Base-by-base conservation (phyloP, 2,797 vertebrate species). In the Trachops cirrhosus region DNA sequence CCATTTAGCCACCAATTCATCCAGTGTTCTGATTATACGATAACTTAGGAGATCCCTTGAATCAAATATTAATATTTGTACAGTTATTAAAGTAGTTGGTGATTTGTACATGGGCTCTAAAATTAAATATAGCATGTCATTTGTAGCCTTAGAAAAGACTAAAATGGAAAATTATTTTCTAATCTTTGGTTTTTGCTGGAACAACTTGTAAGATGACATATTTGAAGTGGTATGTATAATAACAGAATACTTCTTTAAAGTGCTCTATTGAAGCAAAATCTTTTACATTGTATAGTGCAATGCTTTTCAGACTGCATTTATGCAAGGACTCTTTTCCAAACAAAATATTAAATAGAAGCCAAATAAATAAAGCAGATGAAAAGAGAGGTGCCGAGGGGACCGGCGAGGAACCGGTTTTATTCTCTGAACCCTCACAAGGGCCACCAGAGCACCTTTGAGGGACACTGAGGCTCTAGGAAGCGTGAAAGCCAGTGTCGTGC, bases 21-120 rank as follows among this genome's bases (percentile, higher is more conserved):
- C 96, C 97, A 97, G 92, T 97, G 89, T 98, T 97, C 95, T 97
- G 97, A 98, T 96, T 97, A 97, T 98, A 97, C 97, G 95, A 74
- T 97, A 97, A 97, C 97, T 97, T 96, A 97, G 91, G 93, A 93
- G 94, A 97, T 96, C 96, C 97, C 96, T 94, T 97, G 97, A 98
- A 98, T 98, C 98, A 98, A 98, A 98, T 98, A 98, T 98, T 98
- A 98, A 98, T 98, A 97, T 98, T 98, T 98, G 97, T 98, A 95
- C 97, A 98, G 97, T 98, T 98, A 98, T 98, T 98, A 96, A 98
- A 98, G 98, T 98, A 98, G 97, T 98, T 98, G 98, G 97, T 97
- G 91, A 98, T 98, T 98, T 98, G 97, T 97, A 97, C 97, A 97
- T 95, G 93, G 95, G 93, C 96, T 98, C 89, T 97, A 97, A 98